phyloP scores from a whole-genome alignment of 2,113 vertebrate species.

The Odontophorus gujanensis region DNA sequence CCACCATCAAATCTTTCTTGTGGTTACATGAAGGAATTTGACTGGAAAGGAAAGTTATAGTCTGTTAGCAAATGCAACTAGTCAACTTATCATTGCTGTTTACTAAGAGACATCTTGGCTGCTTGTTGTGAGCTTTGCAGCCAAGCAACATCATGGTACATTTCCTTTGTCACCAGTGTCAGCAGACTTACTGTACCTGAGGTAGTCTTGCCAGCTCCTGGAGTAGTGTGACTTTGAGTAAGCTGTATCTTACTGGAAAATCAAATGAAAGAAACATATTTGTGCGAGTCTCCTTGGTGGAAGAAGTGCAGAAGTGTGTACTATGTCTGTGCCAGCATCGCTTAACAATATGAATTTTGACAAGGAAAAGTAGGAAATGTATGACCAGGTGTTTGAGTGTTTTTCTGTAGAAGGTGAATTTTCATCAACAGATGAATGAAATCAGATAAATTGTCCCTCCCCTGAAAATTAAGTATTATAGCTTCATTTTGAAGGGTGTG shows the following conservation, averaged over 20 bases:
- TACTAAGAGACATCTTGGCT: constrained; percentile 16
- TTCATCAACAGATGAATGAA: too few relatives aligned
- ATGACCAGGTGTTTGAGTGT: not conserved
- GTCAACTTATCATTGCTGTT: not conserved
- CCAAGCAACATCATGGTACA: not conserved
- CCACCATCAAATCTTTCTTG: not conserved
- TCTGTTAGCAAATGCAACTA: not conserved
- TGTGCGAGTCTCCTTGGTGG: not conserved
- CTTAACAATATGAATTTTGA: not conserved
- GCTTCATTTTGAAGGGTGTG: not conserved
- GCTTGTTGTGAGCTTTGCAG: not conserved
- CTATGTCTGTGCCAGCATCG: not conserved
- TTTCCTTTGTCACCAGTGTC: not conserved
- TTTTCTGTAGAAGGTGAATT: not conserved
- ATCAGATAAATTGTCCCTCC: too few relatives aligned
- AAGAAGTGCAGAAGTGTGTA: not conserved
- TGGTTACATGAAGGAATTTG: not conserved
- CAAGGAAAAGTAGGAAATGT: not conserved
- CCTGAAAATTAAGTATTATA: too few relatives aligned
- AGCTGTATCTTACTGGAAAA: not conserved
- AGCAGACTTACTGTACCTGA: not conserved
- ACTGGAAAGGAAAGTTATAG: not conserved
- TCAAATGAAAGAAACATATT: not conserved
- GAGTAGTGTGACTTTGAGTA: not conserved
- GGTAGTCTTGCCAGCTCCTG: not conserved